Conservation (phyloP, 2,797 vertebrate species). For the Syngnathus rostellatus region DNA sequence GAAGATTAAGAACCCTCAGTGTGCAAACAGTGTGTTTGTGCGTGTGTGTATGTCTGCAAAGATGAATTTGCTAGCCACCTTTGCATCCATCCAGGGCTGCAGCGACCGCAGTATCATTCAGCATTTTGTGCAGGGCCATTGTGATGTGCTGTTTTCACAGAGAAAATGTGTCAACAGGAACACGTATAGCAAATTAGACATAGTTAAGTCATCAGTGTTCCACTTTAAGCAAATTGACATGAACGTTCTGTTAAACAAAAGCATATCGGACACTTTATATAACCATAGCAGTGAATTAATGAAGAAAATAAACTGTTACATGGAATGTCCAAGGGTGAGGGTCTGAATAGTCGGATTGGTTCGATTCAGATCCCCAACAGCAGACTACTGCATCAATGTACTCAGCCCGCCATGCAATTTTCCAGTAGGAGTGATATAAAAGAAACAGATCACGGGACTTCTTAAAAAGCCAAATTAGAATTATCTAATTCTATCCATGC, state of each 20-base stretch:
- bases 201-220: not conserved
- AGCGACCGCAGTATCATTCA: slow-evolving; percentile 71
- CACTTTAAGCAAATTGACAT: not conserved
- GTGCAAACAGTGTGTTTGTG: no score
- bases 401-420: no score
- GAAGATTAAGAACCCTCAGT: not conserved
- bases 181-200: not conserved
- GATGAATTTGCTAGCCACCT: slow-evolving; percentile 54
- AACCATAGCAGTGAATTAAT: no score
- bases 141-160: slow-evolving; percentile 45
- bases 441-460: not conserved
- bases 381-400: no score
- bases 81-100: slow-evolving; percentile 76
- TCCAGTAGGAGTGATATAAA: not conserved
- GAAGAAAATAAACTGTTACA: no score
- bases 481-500: not conserved
- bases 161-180: not conserved
- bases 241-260: not conserved
- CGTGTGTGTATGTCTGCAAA: not conserved
- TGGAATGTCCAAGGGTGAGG: no score
- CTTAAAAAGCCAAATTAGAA: not conserved
- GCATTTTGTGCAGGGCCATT: slow-evolving; percentile 71
- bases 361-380: no score
- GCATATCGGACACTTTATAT: no score
- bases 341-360: no score